Conservation (phyloP, 2,797 vertebrate genomes). For the Urocyon cinereoargenteus region DNA sequence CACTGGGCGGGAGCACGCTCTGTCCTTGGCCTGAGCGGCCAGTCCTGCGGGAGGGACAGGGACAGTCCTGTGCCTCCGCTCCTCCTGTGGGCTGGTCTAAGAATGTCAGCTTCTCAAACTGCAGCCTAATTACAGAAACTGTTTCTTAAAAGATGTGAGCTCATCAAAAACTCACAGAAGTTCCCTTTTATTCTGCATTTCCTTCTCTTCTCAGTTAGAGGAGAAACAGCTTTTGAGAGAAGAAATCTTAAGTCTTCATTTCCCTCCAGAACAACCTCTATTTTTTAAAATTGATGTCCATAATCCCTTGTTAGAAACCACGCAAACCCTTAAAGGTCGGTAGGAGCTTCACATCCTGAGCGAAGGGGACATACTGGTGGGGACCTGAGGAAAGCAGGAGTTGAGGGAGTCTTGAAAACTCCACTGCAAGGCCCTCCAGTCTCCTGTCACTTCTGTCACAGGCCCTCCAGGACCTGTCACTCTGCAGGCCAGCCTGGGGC, state of each 20-base stretch:
- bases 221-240: conserved; percentile 34
- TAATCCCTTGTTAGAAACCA: conserved; percentile 35
- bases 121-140: conserved; percentile 16
- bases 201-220: not conserved
- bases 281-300: not conserved
- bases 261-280: not conserved
- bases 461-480: not conserved
- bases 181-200: not conserved
- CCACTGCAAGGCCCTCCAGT: not conserved
- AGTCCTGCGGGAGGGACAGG: not conserved
- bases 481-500: not conserved
- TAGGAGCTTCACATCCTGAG: not conserved
- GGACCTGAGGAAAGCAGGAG: not conserved
- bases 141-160: conserved; percentile 35
- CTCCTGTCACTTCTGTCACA: not conserved
- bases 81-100: not conserved
- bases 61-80: not conserved
- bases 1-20: not conserved
- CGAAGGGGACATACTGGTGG: not conserved
- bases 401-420: not conserved
- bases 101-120: not conserved
- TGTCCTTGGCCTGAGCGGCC: not conserved
- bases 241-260: not conserved
- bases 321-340: not conserved
- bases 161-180: not conserved